Evolutionary conservation across 2,113 vertebrate species (phyloP).

Genomic region (Felis chaus): DNA sequence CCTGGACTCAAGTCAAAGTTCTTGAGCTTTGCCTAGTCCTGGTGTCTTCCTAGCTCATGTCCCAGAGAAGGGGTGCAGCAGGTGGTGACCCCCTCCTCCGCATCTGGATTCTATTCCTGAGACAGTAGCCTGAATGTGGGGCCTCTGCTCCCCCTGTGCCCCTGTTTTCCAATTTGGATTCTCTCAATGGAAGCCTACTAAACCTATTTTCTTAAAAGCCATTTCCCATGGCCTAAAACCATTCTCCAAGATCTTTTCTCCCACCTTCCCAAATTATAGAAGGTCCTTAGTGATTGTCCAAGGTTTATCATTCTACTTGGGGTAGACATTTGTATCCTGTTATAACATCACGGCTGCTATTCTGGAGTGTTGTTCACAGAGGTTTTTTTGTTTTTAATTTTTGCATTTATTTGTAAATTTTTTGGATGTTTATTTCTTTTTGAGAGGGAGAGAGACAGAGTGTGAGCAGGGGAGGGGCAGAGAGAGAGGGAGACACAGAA

Average conservation of each 20-base stretch:
- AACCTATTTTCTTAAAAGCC: background rate
- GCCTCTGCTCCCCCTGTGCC: no score
- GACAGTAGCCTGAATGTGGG: background rate
- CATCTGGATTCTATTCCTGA: background rate
- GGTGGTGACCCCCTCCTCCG: fast-evolving
- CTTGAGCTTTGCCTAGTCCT: background rate
- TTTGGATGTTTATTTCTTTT: no score
- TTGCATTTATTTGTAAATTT: no score
- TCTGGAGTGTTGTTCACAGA: background rate
- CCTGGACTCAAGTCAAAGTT: background rate
- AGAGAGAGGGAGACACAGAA: no score
- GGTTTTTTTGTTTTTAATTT: background rate
- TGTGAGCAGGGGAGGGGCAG: no score
- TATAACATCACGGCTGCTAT: background rate
- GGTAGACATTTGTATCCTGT: background rate
- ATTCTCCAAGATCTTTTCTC: background rate
- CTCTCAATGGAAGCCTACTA: background rate
- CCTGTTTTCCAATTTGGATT: background rate
- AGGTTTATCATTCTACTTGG: background rate
- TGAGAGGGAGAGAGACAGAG: no score
- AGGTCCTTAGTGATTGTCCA: background rate
- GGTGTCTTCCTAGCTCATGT: background rate
- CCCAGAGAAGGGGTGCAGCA: no score
- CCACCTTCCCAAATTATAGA: background rate
- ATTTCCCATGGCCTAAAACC: background rate